A percentile compares a stretch with the other conserved stretches of the same genome.
These are phyloP conservation scores for Idaea aversata DNA, from an alignment of 2,888 invertebrate species.

Conservation along the genomic window DNA sequence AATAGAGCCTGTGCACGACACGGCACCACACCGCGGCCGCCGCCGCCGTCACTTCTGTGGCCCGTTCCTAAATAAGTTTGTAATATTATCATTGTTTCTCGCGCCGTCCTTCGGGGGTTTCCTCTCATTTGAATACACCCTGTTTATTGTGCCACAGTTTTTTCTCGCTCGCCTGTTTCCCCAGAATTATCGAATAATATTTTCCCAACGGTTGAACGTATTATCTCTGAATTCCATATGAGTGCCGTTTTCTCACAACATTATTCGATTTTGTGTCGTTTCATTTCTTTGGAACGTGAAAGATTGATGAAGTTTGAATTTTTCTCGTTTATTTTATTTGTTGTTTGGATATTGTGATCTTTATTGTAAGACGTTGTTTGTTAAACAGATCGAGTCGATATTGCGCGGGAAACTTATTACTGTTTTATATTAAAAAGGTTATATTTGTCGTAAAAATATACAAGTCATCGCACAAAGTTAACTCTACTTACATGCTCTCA, in stretches of 20 bases:
- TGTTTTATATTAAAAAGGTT: background rate
- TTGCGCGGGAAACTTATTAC: background rate
- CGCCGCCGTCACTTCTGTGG: slow-evolving; percentile 37
- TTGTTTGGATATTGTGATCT: background rate
- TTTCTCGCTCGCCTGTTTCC: slow-evolving; percentile 46
- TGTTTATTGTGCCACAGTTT: slow-evolving; percentile 68
- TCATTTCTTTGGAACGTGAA: slow-evolving; percentile 30
- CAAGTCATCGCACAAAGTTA: background rate
- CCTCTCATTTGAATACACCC: slow-evolving; percentile 73
- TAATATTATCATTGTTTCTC: slow-evolving; percentile 75
- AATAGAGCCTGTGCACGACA: too few species aligned
- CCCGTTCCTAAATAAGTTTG: slow-evolving; percentile 68
- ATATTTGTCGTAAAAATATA: background rate
- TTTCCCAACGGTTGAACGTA: slow-evolving; percentile 58
- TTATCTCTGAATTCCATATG: slow-evolving; percentile 59
- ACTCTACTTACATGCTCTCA: background rate
- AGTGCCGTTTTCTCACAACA: slow-evolving; percentile 42
- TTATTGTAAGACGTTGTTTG: slow-evolving; percentile 2
- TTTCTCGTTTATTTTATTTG: slow-evolving; percentile 9
- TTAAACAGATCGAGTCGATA: background rate
- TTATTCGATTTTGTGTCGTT: slow-evolving; percentile 56
- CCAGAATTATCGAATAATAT: slow-evolving; percentile 69
- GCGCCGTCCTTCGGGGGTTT: slow-evolving; percentile 48
- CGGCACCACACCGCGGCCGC: slow-evolving; percentile 15
- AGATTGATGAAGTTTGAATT: slow-evolving; percentile 35